These are phyloP conservation scores for Chromoteleia sp. DNA, from an alignment of 2,888 invertebrate genomes.

Conservation along the genomic window DNA sequence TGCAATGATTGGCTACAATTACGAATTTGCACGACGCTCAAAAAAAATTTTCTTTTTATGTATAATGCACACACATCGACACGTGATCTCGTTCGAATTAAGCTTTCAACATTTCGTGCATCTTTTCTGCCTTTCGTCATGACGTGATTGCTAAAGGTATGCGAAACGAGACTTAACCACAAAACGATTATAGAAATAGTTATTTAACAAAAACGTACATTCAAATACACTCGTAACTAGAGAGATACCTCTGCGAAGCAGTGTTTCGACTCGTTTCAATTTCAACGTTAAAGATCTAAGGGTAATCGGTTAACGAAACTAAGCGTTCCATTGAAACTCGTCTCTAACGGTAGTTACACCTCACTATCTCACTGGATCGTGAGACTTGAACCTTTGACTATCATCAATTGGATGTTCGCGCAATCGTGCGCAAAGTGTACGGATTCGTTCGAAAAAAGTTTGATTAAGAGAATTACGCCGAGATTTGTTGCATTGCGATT, in stretches of 20 bases:
- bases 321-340: not conserved
- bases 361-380: not conserved
- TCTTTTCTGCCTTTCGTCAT: not conserved
- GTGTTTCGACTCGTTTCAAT: not conserved
- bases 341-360: too few relatives aligned
- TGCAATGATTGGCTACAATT: too few relatives aligned
- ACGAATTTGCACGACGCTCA: not conserved
- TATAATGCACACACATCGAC: conserved; percentile 4
- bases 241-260: not conserved
- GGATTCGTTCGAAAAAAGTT: too few relatives aligned
- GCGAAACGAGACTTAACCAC: not conserved
- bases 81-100: not conserved
- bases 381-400: conserved; percentile 16
- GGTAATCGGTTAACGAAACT: not conserved
- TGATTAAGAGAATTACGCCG: too few relatives aligned
- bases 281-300: not conserved
- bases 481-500: too few relatives aligned
- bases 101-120: conserved; percentile 6
- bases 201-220: not conserved
- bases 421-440: too few relatives aligned
- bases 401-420: not conserved
- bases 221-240: not conserved
- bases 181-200: not conserved
- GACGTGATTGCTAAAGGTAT: not conserved
- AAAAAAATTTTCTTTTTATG: too few relatives aligned